Base-by-base conservation (phyloP, 2,797 vertebrate species). In the Tenualosa ilisha region DNA sequence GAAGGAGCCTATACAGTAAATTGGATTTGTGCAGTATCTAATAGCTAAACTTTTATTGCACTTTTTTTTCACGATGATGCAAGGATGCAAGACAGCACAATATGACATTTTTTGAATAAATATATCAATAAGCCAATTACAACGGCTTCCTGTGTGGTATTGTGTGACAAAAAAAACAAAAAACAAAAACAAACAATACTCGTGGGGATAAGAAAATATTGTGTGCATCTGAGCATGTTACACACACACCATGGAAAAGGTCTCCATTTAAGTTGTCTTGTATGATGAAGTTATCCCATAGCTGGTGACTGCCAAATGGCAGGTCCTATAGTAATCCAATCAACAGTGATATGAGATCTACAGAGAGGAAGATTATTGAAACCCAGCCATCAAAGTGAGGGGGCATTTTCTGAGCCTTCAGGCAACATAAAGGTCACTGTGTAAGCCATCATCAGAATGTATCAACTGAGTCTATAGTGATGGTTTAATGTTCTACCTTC, bases 301-400 rank as follows among this genome's bases (percentile, higher is more conserved):
- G 20, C 49, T 37, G 59, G 6, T 37, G 68, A 24, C 54, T 20
- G 46, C 53, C 3, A 65, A 85, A 83, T 85, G 86, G 46, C 84
- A 87, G 65, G 68, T 43, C 22, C 51, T 24, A 54, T 63, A 81
- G 46, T n/a, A 7, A n/a, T 82, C 54, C 79, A 85, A 87, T 85
- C 81, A 75, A 46, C 53, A 6, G 63, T 81, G 81, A 85, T 72
- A 7, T 68, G 7, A 54, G 53, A 49, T 82, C 81, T 81, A 87
- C 81, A 31, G 84, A 87, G 50, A 68, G 11, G 40, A 24, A 85
- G 43, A 81, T 87, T 82, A 85, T 82, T 82, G 81, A 83, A 56
- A 82, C 81, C 49, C 22, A 79, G 50, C 63, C 59, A 63, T 50
- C 37, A 82, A 79, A 26, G 56, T 15, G 46, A 46, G 75, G 79